Conservation (phyloP, 2,888 invertebrate genomes). For the Mimachlamys varia region DNA sequence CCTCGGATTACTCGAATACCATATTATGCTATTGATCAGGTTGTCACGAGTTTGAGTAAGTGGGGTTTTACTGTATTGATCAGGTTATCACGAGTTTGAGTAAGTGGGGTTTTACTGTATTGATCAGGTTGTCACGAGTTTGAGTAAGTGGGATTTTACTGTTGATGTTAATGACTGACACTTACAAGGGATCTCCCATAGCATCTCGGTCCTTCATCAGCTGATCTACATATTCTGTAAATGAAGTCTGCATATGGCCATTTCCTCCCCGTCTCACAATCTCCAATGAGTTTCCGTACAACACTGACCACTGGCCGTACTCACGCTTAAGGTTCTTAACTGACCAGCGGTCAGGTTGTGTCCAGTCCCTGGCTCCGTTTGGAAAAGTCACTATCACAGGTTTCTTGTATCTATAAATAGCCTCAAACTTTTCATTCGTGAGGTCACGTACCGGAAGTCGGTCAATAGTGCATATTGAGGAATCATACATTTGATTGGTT, state of each 20-base stretch:
- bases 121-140: too few species aligned
- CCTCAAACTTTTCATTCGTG: slow-evolving; percentile 66
- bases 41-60: too few species aligned
- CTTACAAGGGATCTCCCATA: slow-evolving; percentile 68
- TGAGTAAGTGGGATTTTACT: too few species aligned
- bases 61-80: too few species aligned
- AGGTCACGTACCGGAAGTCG: slow-evolving; percentile 62
- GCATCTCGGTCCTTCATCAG: slow-evolving; percentile 60
- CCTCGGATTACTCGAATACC: too few species aligned
- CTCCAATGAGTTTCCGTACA: slow-evolving; percentile 72
- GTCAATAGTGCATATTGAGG: slow-evolving; percentile 68
- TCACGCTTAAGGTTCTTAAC: slow-evolving; percentile 60
- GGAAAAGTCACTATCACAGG: slow-evolving; percentile 73
- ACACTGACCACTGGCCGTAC: slow-evolving; percentile 71
- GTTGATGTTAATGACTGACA: slow-evolving; percentile 38
- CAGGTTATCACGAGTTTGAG: too few species aligned
- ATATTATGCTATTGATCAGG: too few species aligned
- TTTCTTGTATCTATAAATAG: slow-evolving; percentile 68
- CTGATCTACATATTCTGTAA: slow-evolving; percentile 67
- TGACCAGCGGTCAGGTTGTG: slow-evolving; percentile 69
- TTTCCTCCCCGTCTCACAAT: slow-evolving; percentile 75
- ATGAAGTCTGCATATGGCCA: slow-evolving; percentile 66
- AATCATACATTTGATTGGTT: slow-evolving; percentile 55
- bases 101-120: too few species aligned
- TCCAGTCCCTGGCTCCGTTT: slow-evolving; percentile 74